A percentile compares a stretch with the other conserved stretches of the same genome.
These are phyloP conservation scores for Oncorhynchus tshawytscha DNA, from an alignment of 2,113 vertebrate species.

Conservation along the genomic window DNA sequence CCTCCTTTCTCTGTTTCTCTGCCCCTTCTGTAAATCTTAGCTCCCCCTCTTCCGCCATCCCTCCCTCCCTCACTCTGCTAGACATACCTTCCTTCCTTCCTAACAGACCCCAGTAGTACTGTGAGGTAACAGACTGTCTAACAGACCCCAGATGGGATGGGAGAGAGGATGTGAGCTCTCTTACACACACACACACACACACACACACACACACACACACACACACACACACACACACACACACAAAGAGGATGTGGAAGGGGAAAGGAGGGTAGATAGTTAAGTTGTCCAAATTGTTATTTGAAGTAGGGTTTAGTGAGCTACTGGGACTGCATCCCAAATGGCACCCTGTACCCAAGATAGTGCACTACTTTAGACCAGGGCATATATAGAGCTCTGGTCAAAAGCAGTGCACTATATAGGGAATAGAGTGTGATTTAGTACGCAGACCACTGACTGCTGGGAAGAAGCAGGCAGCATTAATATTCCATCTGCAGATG, in stretches of 20 bases:
- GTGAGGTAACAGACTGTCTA: too few relatives aligned
- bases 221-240: too few relatives aligned
- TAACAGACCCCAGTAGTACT: too few relatives aligned
- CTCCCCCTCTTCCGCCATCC: background rate
- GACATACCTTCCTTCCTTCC: conserved; percentile 31
- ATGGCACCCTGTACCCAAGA: too few relatives aligned
- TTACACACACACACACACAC: too few relatives aligned
- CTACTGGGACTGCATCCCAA: conserved; percentile 29
- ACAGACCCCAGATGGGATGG: conserved; percentile 8
- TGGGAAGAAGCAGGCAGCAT: conserved; percentile 13
- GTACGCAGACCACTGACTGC: too few relatives aligned
- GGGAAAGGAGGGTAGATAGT: conserved; percentile 35
- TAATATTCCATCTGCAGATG: conserved; percentile 53
- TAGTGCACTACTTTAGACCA: conserved; percentile 17
- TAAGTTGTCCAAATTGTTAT: conserved; percentile 28
- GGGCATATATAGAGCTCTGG: too few relatives aligned
- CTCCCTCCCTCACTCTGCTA: background rate
- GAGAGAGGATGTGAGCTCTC: conserved; percentile 16
- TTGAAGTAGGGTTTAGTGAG: conserved; percentile 40
- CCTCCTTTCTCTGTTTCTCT: background rate
- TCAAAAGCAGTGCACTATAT: too few relatives aligned
- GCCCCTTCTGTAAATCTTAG: background rate
- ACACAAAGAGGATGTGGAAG: background rate
- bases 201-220: too few relatives aligned
- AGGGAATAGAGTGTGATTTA: too few relatives aligned